Evolutionary conservation across 2,113 vertebrate genomes (phyloP).

Genomic region (Carassius auratus): DNA sequence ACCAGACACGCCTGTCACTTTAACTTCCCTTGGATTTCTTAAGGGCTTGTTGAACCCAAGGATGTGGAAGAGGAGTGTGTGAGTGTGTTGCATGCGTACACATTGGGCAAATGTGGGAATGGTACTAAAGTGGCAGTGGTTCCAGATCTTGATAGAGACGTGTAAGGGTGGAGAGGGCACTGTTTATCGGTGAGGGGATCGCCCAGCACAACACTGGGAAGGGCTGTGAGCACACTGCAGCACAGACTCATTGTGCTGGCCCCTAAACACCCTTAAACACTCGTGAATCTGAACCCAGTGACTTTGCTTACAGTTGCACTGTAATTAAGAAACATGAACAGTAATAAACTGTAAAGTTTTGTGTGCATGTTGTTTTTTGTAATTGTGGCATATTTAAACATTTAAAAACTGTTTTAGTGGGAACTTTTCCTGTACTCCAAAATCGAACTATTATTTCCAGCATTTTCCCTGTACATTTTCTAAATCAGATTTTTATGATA

Average conservation of each 20-base stretch:
- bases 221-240: conserved; percentile 42
- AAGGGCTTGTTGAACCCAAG: not conserved
- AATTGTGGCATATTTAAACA: too few relatives aligned
- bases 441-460: not conserved
- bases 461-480: not conserved
- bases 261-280: conserved; percentile 1
- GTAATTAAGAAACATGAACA: not conserved
- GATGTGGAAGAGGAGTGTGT: conserved; percentile 11
- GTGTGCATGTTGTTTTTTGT: too few relatives aligned
- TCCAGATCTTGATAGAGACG: conserved; percentile 54
- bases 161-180: conserved; percentile 45
- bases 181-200: conserved; percentile 54
- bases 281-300: conserved; percentile 19
- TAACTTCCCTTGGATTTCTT: not conserved
- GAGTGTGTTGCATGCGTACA: conserved; percentile 13
- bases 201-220: conserved; percentile 58
- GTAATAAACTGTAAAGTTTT: not conserved
- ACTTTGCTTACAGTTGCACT: conserved; percentile 2
- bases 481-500: not conserved
- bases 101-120: conserved; percentile 51
- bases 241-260: conserved; percentile 56
- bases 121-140: conserved; percentile 16
- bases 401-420: not conserved
- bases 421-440: not conserved
- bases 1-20: not conserved